phyloP scores from a whole-genome alignment of 2,888 invertebrate genomes.

The Scaptomyza caliginosa region DNA sequence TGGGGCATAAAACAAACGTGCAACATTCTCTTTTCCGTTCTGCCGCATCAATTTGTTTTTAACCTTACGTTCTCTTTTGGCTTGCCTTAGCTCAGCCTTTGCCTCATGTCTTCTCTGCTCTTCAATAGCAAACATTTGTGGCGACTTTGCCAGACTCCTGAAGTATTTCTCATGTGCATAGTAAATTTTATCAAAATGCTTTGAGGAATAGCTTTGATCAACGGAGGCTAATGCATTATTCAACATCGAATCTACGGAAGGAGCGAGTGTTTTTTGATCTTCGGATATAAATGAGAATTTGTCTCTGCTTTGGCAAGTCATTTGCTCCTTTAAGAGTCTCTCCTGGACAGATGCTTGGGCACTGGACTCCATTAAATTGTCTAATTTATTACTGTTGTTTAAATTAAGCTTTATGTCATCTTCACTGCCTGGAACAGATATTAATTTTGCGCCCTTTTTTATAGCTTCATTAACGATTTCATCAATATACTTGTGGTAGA shows the following conservation, averaged over 20 bases:
- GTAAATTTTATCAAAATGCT: conserved; percentile 21
- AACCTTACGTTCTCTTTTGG: neutral
- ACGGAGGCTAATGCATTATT: neutral
- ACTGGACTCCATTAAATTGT: neutral
- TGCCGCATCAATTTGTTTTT: neutral
- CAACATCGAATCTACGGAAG: neutral
- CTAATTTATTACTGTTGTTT: neutral
- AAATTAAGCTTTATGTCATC: too few species aligned
- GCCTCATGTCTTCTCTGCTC: neutral
- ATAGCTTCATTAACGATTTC: conserved; percentile 7
- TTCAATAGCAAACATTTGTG: neutral
- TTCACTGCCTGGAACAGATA: neutral
- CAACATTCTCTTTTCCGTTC: neutral
- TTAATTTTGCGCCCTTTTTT: conserved; percentile 2
- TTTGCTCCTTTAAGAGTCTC: neutral
- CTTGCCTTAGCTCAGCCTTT: neutral
- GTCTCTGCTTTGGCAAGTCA: neutral
- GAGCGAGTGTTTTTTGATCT: neutral
- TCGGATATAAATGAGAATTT: neutral
- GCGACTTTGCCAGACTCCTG: neutral
- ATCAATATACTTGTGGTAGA: conserved; percentile 33
- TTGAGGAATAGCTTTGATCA: conserved; percentile 30
- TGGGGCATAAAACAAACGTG: conserved; percentile 50
- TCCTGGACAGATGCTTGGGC: neutral
- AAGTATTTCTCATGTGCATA: conserved; percentile 14